phyloP scores from a whole-genome alignment of 2,888 invertebrate species.

The Aspidiotus destructor region DNA sequence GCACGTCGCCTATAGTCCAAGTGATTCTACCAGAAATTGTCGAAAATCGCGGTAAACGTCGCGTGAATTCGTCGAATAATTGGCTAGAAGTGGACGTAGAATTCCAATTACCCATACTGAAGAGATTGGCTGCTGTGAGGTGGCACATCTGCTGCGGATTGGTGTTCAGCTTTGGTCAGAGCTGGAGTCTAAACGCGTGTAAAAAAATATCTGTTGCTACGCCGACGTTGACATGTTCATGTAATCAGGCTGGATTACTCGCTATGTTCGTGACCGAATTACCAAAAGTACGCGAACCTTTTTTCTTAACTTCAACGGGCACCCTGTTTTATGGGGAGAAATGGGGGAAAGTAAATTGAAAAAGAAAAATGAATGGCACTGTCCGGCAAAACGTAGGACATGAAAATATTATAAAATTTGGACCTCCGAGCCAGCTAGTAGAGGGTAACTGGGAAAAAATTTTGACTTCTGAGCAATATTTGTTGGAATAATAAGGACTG shows the following conservation, averaged over 20 bases:
- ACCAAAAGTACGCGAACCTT: constrained; percentile 26
- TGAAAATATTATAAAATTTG: too few species aligned
- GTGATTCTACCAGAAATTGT: constrained; percentile 16
- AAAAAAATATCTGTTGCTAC: constrained; percentile 25
- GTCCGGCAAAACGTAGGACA: too few species aligned
- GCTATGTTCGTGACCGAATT: constrained; percentile 40
- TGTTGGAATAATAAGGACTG: too few species aligned
- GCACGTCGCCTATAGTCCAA: constrained; percentile 51
- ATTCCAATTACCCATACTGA: constrained; percentile 24
- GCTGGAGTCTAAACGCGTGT: constrained; percentile 55
- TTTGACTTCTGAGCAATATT: too few species aligned
- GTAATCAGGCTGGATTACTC: constrained; percentile 54
- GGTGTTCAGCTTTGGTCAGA: constrained; percentile 43
- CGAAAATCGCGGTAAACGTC: too few species aligned
- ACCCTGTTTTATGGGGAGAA: too few species aligned
- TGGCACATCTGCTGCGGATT: constrained; percentile 37
- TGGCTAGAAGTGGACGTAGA: constrained; percentile 30
- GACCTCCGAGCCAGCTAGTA: too few species aligned
- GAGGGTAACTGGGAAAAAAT: too few species aligned
- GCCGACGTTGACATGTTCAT: constrained; percentile 30
- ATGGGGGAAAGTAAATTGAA: too few species aligned
- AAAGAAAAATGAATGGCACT: too few species aligned
- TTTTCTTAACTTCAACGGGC: background rate
- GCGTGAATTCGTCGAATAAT: background rate
- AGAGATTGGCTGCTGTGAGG: background rate